These are phyloP conservation scores for Drosophila pseudoobscura DNA, from an alignment of 1,140 invertebrate species.

Conservation along the genomic window DNA sequence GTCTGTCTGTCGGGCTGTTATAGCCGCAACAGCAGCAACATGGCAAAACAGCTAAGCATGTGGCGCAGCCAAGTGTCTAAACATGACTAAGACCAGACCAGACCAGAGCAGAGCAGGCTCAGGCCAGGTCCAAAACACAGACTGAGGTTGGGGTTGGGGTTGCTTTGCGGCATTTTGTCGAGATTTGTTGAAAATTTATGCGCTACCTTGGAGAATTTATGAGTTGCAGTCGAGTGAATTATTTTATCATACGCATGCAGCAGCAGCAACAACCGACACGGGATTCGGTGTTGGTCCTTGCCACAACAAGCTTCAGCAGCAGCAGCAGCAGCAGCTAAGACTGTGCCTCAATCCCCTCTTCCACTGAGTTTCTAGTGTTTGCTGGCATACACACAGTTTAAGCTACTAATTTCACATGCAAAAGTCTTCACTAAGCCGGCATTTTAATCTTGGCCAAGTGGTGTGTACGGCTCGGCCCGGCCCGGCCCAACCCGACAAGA, in stretches of 20 bases:
- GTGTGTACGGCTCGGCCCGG: slow-evolving; percentile 3
- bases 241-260: slow-evolving; percentile 82
- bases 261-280: slow-evolving; percentile 40
- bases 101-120: not conserved
- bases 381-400: slow-evolving; percentile 51
- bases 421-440: slow-evolving; percentile 78
- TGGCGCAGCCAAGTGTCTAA: slow-evolving; percentile 32
- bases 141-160: slow-evolving; percentile 57
- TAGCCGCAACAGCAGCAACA: slow-evolving; percentile 10
- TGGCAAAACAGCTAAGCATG: slow-evolving; percentile 41
- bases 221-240: slow-evolving; percentile 82
- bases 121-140: slow-evolving; percentile 6
- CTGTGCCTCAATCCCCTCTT: not conserved
- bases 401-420: slow-evolving; percentile 81
- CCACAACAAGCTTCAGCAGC: slow-evolving; percentile 70
- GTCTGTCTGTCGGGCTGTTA: slow-evolving; percentile 19
- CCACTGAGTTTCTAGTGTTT: not conserved
- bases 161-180: slow-evolving; percentile 79
- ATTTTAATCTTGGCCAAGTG: slow-evolving; percentile 77
- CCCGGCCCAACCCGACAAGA: slow-evolving; percentile 6
- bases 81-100: slow-evolving; percentile 3
- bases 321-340: slow-evolving; percentile 19
- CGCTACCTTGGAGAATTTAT: slow-evolving; percentile 81
- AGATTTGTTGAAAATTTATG: slow-evolving; percentile 81
- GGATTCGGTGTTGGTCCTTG: slow-evolving; percentile 35